Base-by-base conservation (phyloP, 1,140 invertebrate species). In the Planococcus citri region DNA sequence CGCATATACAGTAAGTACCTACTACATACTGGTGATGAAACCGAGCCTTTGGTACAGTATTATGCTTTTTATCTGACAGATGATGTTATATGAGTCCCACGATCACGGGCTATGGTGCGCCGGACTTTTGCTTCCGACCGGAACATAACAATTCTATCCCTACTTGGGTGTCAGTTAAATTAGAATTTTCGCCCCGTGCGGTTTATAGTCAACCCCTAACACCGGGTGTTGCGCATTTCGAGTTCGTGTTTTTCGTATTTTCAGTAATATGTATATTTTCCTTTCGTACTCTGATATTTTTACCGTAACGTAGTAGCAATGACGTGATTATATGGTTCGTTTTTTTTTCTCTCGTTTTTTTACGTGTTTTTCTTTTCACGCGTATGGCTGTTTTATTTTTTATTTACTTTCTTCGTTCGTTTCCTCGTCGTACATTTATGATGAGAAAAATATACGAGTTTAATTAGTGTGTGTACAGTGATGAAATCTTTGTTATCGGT, bases 51-150 rank as follows among this genome's bases (percentile, higher is more conserved):
- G 41, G n/a, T 17, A 51, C 33, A 6, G n/a, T n/a, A n/a, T n/a
- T 33, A 3, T 51, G n/a, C 17, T 20, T 51, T 51, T 20, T 51
- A 51, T 51, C 41, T 20, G 41, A 51, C 41, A 51, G 41, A 51
- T 51, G 41, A 51, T 51, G 41, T 51, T 51, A 51, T 51, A 51
- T 51, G 41, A 20, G 41, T 51, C 41, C 41, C 41, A 20, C 41
- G 41, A 51, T 51, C 41, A 51, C 41, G 12, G 60, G 22, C 21
- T 20, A 60, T 22, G 57, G 25, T 64, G 60, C 60, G 60, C 60
- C 60, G 60, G 60, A 64, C 60, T 64, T 64, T 64, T 64, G 60
- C 60, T 64, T 64, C 60, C 60, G 60, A 64, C 60, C 60, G 60
- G 60, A 64, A 64, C 25, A 64, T 27, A 64, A 64, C 60, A 64